Conservation (phyloP, 1,140 invertebrate genomes). For the Anoplolepis gracilipes region DNA sequence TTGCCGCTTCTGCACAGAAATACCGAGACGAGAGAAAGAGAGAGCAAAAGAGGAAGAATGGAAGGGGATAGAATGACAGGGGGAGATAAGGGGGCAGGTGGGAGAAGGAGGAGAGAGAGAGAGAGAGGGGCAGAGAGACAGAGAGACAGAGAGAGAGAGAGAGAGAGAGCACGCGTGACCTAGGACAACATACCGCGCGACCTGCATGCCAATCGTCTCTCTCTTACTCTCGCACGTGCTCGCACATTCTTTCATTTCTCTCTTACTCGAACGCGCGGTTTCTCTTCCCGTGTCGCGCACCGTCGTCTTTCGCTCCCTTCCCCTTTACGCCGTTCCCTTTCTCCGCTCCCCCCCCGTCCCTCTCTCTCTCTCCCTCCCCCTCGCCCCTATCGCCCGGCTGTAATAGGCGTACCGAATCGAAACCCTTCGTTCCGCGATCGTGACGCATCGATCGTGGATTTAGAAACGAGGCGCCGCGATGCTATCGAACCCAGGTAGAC, state of each 20-base stretch:
- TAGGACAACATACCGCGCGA: conserved; percentile 85
- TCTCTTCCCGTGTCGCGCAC: conserved; percentile 52
- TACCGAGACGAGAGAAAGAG: conserved; percentile 24
- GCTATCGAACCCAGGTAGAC: conserved; percentile 70
- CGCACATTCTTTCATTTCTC: conserved; percentile 72
- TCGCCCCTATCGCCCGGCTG: neutral
- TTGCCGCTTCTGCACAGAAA: conserved; percentile 28
- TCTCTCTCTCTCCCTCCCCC: neutral
- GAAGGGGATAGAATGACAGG: conserved; percentile 42
- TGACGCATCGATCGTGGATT: conserved; percentile 68
- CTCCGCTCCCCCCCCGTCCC: neutral
- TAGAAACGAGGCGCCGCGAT: conserved; percentile 58
- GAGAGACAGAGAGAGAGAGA: conserved; percentile 60
- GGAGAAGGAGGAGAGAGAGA: conserved; percentile 31
- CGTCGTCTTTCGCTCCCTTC: conserved; percentile 24
- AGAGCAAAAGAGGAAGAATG: conserved; percentile 28
- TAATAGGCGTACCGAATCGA: conserved; percentile 64
- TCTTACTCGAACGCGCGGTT: conserved; percentile 67
- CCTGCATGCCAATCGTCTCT: conserved; percentile 84
- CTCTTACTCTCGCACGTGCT: conserved; percentile 76
- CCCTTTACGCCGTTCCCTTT: neutral
- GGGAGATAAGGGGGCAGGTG: conserved; percentile 37
- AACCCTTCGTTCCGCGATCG: conserved; percentile 53
- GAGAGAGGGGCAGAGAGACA: conserved; percentile 68
- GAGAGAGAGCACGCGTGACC: conserved; percentile 83